Conservation (phyloP, 1,140 invertebrate genomes). For the Pseudachorutes palmiensis region DNA sequence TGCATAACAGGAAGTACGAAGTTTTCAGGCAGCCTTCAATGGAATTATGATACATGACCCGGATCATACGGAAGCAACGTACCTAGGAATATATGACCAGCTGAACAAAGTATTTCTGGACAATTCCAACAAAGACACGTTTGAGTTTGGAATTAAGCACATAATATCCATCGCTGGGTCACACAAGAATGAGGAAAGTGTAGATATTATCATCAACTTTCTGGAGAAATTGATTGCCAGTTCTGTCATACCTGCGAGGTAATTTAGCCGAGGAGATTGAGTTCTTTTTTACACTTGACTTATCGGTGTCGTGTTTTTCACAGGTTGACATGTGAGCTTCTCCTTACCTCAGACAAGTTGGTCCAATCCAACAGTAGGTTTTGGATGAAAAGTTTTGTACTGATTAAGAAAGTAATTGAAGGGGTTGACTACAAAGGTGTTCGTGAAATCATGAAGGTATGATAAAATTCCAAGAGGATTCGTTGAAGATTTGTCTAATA, state of each 20-base stretch:
- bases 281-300: too few relatives aligned
- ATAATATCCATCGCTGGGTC: constrained; percentile 24
- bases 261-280: constrained; percentile 8
- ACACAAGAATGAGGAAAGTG: constrained; percentile 29
- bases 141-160: constrained; percentile 29
- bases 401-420: constrained; percentile 75
- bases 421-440: constrained; percentile 93
- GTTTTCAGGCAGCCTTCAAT: constrained; percentile 34
- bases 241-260: constrained; percentile 35
- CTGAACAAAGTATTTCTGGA: constrained; percentile 32
- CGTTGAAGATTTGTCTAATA: not conserved
- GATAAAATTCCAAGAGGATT: not conserved
- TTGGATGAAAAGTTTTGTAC: constrained; percentile 72
- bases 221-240: constrained; percentile 29
- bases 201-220: constrained; percentile 33
- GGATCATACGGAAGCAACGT: constrained; percentile 20
- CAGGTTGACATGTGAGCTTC: constrained; percentile 46
- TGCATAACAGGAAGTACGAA: constrained; percentile 29
- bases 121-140: constrained; percentile 16
- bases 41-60: constrained; percentile 32
- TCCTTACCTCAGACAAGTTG: constrained; percentile 47
- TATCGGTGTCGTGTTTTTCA: too few relatives aligned
- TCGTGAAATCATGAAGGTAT: constrained; percentile 80
- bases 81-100: constrained; percentile 6
- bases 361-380: constrained; percentile 44